These are phyloP conservation scores for Pristis pectinata DNA, from an alignment of 2,797 vertebrate genomes.

Conservation along the genomic window DNA sequence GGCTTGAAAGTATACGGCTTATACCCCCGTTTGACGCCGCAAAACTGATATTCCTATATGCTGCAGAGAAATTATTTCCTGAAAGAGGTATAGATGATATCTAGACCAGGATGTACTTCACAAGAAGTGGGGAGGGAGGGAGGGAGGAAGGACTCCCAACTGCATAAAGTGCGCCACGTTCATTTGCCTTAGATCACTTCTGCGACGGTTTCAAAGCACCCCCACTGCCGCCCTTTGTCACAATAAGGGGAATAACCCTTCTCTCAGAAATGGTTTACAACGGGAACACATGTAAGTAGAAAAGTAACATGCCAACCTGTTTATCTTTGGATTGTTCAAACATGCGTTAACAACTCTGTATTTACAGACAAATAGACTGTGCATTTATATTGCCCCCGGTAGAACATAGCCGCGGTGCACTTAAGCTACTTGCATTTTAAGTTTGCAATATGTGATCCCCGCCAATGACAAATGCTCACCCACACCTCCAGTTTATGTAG, in stretches of 20 bases:
- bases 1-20: background rate
- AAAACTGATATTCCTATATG: background rate
- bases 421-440: slow-evolving; percentile 7
- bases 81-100: background rate
- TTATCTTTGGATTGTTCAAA: slow-evolving; percentile 11
- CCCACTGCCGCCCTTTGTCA: background rate
- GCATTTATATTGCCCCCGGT: background rate
- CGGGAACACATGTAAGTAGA: background rate
- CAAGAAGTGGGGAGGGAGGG: background rate
- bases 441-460: background rate
- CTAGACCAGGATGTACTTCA: background rate
- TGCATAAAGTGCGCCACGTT: background rate
- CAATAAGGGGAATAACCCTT: background rate
- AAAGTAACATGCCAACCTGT: background rate
- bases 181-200: background rate
- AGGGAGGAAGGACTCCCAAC: background rate
- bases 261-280: slow-evolving; percentile 9
- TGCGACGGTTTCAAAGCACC: background rate
- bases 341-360: background rate
- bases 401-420: background rate
- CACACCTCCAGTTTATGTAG: background rate
- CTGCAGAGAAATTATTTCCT: background rate
- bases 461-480: too few species aligned
- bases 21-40: background rate
- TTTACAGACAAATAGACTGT: background rate